Evolutionary conservation across 1,140 invertebrate species (phyloP).

Genomic region (Rhopalosiphum maidis): DNA sequence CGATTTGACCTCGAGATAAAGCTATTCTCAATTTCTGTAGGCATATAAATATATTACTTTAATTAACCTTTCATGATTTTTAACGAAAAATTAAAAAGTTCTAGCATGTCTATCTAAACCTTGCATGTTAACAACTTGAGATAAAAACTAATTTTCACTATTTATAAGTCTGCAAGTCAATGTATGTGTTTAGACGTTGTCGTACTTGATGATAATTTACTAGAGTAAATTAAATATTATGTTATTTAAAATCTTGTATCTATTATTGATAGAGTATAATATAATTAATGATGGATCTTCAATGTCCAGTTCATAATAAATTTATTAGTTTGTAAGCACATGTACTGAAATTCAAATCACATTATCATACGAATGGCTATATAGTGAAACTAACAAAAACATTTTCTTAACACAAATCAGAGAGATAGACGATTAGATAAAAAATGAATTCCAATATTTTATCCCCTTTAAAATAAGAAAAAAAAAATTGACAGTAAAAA

Average conservation of each 20-base stretch:
- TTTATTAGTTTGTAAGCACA: not conserved
- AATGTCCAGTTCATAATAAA: not conserved
- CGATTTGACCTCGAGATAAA: not conserved
- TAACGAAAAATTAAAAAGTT: not conserved
- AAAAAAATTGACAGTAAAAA: conserved; percentile 1
- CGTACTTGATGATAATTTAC: not conserved
- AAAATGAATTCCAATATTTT: not conserved
- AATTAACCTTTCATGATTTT: not conserved
- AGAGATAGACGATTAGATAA: not conserved
- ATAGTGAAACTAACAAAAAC: not conserved
- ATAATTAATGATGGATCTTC: not conserved
- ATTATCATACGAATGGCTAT: not conserved
- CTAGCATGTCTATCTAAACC: not conserved
- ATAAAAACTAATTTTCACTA: not conserved
- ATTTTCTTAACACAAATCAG: conserved; percentile 1
- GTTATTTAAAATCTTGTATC: not conserved
- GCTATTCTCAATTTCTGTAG: not conserved
- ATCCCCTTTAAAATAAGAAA: not conserved
- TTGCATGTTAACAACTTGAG: not conserved
- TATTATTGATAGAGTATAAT: not conserved
- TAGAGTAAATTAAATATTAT: not conserved
- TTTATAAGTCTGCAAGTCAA: not conserved
- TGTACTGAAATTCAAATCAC: not conserved
- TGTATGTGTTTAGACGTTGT: not conserved
- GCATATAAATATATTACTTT: not conserved